These are phyloP conservation scores for Podilymbus podiceps DNA, from an alignment of 2,113 vertebrate species.

Conservation along the genomic window DNA sequence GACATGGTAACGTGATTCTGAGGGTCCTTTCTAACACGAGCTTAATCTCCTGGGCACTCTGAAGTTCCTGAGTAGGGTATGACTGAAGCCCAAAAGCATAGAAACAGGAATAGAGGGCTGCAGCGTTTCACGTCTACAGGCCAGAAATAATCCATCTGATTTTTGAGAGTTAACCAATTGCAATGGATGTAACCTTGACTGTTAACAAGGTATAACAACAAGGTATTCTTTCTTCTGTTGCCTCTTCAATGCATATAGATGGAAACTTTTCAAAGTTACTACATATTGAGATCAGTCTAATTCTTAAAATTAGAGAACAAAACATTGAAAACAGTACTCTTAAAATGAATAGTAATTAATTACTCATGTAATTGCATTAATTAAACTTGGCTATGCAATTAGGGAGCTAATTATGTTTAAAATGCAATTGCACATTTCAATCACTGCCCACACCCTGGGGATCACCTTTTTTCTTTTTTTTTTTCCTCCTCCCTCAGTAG, in stretches of 20 bases:
- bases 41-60: neutral
- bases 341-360: constrained; percentile 62
- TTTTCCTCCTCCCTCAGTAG: neutral
- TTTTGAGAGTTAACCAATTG: neutral
- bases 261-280: constrained; percentile 26
- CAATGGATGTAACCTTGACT: neutral
- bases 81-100: neutral
- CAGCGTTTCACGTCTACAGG: neutral
- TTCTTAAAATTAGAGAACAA: constrained; percentile 54
- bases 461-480: neutral
- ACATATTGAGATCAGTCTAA: constrained; percentile 37
- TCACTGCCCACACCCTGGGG: constrained; percentile 37
- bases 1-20: neutral
- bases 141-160: neutral
- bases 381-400: constrained; percentile 61
- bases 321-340: constrained; percentile 32
- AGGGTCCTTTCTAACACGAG: neutral
- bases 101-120: neutral
- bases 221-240: neutral
- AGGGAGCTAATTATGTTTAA: constrained; percentile 67
- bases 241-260: neutral
- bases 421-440: constrained; percentile 40
- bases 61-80: neutral
- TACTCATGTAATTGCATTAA: constrained; percentile 56
- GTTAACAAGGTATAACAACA: neutral